Evolutionary conservation across 2,888 invertebrate genomes (phyloP).

Genomic region (Apodemia hepburni): DNA sequence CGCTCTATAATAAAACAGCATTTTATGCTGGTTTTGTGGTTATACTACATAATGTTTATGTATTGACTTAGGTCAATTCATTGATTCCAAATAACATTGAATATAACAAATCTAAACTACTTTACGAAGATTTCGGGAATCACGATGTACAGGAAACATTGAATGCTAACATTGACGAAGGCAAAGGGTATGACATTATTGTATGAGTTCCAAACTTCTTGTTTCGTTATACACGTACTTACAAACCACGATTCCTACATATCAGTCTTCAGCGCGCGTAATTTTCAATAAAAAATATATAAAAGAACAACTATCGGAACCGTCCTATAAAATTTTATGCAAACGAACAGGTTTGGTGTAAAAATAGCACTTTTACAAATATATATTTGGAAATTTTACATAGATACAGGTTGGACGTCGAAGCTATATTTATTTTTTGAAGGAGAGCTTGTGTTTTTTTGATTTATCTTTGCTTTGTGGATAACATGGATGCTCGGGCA

Average conservation of each 20-base stretch:
- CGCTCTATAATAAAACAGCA: conserved; percentile 60
- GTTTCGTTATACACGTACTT: conserved; percentile 56
- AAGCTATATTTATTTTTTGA: conserved; percentile 74
- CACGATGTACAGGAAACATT: conserved; percentile 61
- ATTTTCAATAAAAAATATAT: conserved; percentile 62
- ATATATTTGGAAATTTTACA: conserved; percentile 66
- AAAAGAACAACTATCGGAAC: conserved; percentile 67
- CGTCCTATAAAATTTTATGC: conserved; percentile 54
- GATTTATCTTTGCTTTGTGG: conserved; percentile 81
- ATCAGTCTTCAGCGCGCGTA: conserved; percentile 78
- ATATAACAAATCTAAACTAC: conserved; percentile 69
- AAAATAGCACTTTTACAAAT: conserved; percentile 75
- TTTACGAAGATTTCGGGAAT: conserved; percentile 62
- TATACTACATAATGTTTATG: conserved; percentile 63
- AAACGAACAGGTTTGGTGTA: conserved; percentile 62
- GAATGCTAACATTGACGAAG: conserved; percentile 71
- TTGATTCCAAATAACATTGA: conserved; percentile 66
- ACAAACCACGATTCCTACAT: conserved; percentile 67
- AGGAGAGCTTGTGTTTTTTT: conserved; percentile 68
- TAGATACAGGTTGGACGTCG: conserved; percentile 65
- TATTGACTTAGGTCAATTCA: conserved; percentile 63
- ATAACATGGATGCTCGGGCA: conserved; percentile 84
- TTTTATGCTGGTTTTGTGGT: conserved; percentile 61
- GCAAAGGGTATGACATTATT: conserved; percentile 52
- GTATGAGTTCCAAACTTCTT: conserved; percentile 54